These are phyloP conservation scores for Acrobasis repandana DNA, from an alignment of 2,888 invertebrate genomes.

Conservation along the genomic window DNA sequence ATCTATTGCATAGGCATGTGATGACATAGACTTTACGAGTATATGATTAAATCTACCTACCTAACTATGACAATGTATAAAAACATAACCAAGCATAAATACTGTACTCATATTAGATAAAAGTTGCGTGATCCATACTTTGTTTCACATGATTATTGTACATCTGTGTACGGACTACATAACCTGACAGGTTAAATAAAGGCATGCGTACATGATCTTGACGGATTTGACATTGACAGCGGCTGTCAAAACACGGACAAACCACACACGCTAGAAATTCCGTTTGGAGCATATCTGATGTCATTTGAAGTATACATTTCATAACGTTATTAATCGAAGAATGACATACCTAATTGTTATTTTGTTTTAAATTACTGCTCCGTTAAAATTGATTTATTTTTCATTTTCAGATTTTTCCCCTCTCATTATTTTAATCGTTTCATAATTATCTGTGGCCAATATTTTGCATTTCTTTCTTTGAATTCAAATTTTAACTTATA, in stretches of 20 bases:
- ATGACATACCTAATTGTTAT: neutral
- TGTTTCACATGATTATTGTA: too few species aligned
- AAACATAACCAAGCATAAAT: neutral
- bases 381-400: neutral
- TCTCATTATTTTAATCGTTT: neutral
- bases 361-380: neutral
- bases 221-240: constrained; percentile 60
- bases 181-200: constrained; percentile 19
- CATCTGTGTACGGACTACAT: neutral
- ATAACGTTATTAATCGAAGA: constrained; percentile 11
- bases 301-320: constrained; percentile 32
- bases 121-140: neutral
- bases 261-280: constrained; percentile 49
- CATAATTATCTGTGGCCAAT: constrained; percentile 18
- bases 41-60: too few species aligned
- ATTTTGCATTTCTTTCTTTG: too few species aligned
- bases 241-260: constrained; percentile 64
- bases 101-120: neutral
- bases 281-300: constrained; percentile 34
- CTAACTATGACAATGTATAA: too few species aligned
- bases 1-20: too few species aligned
- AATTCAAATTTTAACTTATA: too few species aligned
- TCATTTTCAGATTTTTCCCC: neutral
- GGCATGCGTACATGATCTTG: constrained; percentile 29
- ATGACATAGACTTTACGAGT: too few species aligned